Evolutionary conservation across 2,113 vertebrate genomes (phyloP), one percentile per base, ranked within the genome.

Genomic region (Brienomyrus brachyistius): DNA sequence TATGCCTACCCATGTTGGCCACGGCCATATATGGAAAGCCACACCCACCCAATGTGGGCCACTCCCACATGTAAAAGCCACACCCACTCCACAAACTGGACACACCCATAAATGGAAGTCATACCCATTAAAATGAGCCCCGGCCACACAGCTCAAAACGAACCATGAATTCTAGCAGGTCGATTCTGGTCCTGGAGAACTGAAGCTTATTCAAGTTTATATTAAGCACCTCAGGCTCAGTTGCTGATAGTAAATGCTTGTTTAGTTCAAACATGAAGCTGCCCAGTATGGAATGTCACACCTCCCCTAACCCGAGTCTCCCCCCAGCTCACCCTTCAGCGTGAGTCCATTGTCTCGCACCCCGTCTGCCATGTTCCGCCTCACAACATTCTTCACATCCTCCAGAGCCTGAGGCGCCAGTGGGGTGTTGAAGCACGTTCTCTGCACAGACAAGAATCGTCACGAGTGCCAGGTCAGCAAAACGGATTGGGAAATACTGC

Each of bases 381-480:
- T 96, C 88, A 99, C 98, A 88, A 99, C 98, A 62, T 99, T 99
- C 95, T 99, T 99, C 50, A 99, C 98, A 9, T 99, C 98, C 94
- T 99, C 98, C 91, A 99, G 94, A 83, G 98, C 98, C 91, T 99
- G 98, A 87, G 98, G 97, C n/a, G 98, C 98, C 94, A 99, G 93
- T 0, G 98, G 98, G 54, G 98, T 99, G 93, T 99, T 99, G 93
- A 99, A 99, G 94, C 98, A 99, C 51, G 98, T 99, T 94, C 97
- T 98, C 98, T 99, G 93, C 51, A 90, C 1, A 51, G 86, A 0
- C 0, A 88, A 27, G 62, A 10, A 62, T 9, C 35, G 3, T 6
- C 80, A 88, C 5, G 7, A 40, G 17, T 7, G 15, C 70, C 27
- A 45, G 70, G 45, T 48, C 74, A 89, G 7, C 62, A 48, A 6